Percentiles rank a stretch among this genome's conserved stretches.
Evolutionary conservation across 2,113 vertebrate genomes (phyloP).

Genomic region (Furnarius figulus): DNA sequence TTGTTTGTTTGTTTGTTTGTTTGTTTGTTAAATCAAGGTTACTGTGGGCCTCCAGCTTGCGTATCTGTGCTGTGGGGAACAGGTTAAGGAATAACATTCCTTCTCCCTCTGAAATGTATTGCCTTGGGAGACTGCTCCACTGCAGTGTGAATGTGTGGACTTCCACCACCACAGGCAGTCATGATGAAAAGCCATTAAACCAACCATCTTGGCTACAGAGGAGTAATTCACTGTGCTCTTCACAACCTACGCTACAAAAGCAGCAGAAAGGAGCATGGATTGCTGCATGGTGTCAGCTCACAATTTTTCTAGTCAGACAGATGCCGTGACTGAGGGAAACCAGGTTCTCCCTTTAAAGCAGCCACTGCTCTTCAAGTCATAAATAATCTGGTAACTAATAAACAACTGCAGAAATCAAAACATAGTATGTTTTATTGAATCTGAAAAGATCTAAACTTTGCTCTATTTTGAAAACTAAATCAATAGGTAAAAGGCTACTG

Average conservation of each 20-base stretch:
- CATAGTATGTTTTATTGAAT: not conserved
- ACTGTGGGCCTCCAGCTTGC: not conserved
- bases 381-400: not conserved
- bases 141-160: not conserved
- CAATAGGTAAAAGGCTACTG: not conserved
- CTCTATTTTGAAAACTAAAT: not conserved
- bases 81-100: not conserved
- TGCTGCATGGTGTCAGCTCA: not conserved
- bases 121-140: not conserved
- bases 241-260: not conserved
- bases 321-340: not conserved
- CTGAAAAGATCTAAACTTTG: not conserved
- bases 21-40: not conserved
- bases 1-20: not conserved
- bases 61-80: not conserved
- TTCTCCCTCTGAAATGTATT: not conserved
- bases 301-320: fast-evolving
- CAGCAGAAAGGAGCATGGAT: not conserved
- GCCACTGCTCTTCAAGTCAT: not conserved
- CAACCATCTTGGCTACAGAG: not conserved
- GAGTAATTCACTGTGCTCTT: not conserved
- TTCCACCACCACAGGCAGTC: not conserved
- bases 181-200: not conserved
- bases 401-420: not conserved
- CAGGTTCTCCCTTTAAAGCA: not conserved